Evolutionary conservation across 2,797 vertebrate species (phyloP), one percentile per base, ranked within the genome.

Genomic region (Bryconaethiops microstoma): DNA sequence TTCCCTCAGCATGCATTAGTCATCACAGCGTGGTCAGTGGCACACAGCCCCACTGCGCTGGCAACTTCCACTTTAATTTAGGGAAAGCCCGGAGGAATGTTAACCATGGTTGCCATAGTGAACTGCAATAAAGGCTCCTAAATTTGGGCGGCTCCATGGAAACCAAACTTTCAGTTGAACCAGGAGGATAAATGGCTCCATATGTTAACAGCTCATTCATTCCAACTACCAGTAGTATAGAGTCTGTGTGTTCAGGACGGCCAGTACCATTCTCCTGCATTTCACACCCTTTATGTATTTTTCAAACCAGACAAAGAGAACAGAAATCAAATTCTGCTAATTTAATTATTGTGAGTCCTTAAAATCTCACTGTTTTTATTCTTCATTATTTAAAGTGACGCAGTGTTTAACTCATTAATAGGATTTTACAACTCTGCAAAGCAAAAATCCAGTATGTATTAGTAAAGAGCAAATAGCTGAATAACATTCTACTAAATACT

Each of bases 71-170:
- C 52, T n/a, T 75, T 73, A 69, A 83, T 81, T 82, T 80, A 60
- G 48, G 81, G 69, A 71, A 87, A 82, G 72, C 83, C 84, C 77
- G 65, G 35, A 19, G 74, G 81, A 84, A 84, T 77, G 39, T 78
- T 79, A 74, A 83, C 60, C 23, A 7, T 25, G 14, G 55, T 84
- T 77, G 60, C 84, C 70, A 78, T 86, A 70, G 76, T 74, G 83
- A 81, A 74, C 21, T 64, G 75, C 42, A 77, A 83, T 68, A 86
- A 84, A 82, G 78, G 40, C 39, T 55, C 67, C 70, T 84, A 76
- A 64, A 78, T 81, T 73, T 75, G n/a, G 69, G 45, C 68, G 75
- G 71, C 64, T 79, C 86, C 77, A 86, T 87, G 86, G 84, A 84
- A 86, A 86, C 82, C 68, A 79, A 82, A 81, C 69, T 64, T 64